Base-by-base conservation (phyloP, 2,888 invertebrate genomes). In the Rugalucina vietnamica region DNA sequence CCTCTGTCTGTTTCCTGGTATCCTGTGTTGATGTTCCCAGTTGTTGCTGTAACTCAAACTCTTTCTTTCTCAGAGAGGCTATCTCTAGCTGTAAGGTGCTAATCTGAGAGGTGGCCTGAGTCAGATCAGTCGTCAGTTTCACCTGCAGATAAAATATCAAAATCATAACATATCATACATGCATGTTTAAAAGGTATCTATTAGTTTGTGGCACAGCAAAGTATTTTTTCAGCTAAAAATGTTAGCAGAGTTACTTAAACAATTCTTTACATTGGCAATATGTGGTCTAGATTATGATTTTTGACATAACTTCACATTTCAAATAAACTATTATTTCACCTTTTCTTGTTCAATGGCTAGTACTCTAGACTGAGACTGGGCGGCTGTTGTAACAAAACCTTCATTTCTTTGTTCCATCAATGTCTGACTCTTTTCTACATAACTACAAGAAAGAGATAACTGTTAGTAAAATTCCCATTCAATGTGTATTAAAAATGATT, bases 311-410 rank as follows among this genome's bases (percentile, higher is more conserved):
- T n/a, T n/a, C n/a, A n/a, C n/a, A n/a, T n/a, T n/a, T n/a, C n/a
- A n/a, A n/a, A n/a, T n/a, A n/a, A n/a, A n/a, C n/a, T n/a, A n/a
- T n/a, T n/a, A n/a, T n/a, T 71, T 71, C 88, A 94, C 94, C 93
- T 95, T 95, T 43, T 94, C 94, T 76, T 95, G 93, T 85, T 95
- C 95, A 34, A 95, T 88, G 29, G 91, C 79, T 12, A 94, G 90
- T 3, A 95, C 91, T 81, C 89, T 91, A 21, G 91, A 88, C 86
- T 94, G 94, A 14, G 92, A 92, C 82, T 93, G 92, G 39, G 92
- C 88, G 14, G 94, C 93, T 36, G 93, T 91, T 36, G 81, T 82
- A 54, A 94, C 93, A 75, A 93, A 92, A 0, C 93, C 92, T 76
- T 94, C 94, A 86, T 93, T 94, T 60, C 94, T 90, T 82, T 94